Conservation (phyloP, 2,113 vertebrate species). For the Stictonetta naevosa region DNA sequence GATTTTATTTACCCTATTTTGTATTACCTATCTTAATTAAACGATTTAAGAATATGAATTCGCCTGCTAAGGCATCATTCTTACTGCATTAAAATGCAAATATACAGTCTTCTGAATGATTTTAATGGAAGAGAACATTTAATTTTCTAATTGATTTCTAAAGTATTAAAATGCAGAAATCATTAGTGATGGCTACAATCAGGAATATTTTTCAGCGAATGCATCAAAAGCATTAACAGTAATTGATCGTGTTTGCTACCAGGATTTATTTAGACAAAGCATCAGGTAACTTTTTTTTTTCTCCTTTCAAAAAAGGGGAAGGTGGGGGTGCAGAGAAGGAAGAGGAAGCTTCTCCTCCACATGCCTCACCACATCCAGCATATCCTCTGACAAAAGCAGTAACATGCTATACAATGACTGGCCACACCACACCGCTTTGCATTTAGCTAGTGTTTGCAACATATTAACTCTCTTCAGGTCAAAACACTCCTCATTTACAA, state of each 20-base stretch:
- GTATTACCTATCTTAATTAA: slow-evolving; percentile 55
- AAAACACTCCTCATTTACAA: neutral
- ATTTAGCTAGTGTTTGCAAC: slow-evolving; percentile 3
- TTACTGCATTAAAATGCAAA: slow-evolving; percentile 55
- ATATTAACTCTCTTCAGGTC: neutral
- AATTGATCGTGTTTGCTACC: neutral
- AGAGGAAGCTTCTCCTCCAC: neutral
- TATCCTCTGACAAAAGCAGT: slow-evolving; percentile 47
- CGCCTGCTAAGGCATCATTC: slow-evolving; percentile 26
- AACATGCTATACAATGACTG: neutral
- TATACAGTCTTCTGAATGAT: neutral
- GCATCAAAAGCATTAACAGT: neutral
- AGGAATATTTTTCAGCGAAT: slow-evolving; percentile 5
- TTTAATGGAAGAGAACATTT: slow-evolving; percentile 49
- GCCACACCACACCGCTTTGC: neutral
- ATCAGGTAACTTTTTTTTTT: neutral
- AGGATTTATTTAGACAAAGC: neutral
- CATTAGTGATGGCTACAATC: neutral
- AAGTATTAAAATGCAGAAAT: slow-evolving; percentile 30
- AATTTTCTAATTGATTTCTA: slow-evolving; percentile 51
- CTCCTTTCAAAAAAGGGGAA: neutral
- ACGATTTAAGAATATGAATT: slow-evolving; percentile 27
- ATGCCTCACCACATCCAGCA: slow-evolving; percentile 1
- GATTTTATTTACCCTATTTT: slow-evolving; percentile 39
- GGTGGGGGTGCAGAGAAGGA: neutral